Evolutionary conservation across 2,113 vertebrate species (phyloP).

Genomic region (Amazona vittata): DNA sequence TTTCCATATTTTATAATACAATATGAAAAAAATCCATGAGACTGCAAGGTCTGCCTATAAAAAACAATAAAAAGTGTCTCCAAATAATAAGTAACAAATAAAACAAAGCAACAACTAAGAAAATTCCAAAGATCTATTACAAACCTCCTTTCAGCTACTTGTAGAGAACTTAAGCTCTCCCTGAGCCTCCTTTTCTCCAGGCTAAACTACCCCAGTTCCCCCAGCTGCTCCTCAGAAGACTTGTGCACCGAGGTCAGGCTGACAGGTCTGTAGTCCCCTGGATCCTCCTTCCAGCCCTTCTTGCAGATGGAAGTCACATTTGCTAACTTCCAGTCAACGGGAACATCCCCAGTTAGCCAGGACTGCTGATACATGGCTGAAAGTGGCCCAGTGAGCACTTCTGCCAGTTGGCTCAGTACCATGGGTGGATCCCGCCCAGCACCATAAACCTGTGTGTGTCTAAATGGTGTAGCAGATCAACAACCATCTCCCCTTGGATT

Average conservation of each 20-base stretch:
- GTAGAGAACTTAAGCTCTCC: not conserved
- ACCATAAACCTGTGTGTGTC: not conserved
- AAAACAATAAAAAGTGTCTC: not conserved
- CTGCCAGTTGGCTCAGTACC: not conserved
- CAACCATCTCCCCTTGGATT: not conserved
- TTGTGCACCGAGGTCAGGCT: not conserved
- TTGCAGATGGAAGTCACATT: not conserved
- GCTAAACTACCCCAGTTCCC: not conserved
- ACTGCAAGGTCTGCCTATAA: not conserved
- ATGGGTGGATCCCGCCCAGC: not conserved
- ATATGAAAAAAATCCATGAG: not conserved
- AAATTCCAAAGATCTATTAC: not conserved
- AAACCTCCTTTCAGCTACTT: not conserved
- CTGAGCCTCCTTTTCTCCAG: not conserved
- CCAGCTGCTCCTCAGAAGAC: not conserved
- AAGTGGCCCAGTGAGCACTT: not conserved
- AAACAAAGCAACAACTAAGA: not conserved
- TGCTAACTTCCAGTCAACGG: not conserved
- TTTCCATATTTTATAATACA: not conserved
- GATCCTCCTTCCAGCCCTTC: not conserved
- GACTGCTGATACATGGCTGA: not conserved
- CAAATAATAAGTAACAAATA: not conserved
- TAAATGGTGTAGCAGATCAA: not conserved
- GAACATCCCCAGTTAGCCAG: not conserved
- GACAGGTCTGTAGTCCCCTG: not conserved